Percentiles rank a stretch among this genome's conserved stretches.
phyloP scores from a whole-genome alignment of 2,113 vertebrate species.

The Marmota flaviventris region DNA sequence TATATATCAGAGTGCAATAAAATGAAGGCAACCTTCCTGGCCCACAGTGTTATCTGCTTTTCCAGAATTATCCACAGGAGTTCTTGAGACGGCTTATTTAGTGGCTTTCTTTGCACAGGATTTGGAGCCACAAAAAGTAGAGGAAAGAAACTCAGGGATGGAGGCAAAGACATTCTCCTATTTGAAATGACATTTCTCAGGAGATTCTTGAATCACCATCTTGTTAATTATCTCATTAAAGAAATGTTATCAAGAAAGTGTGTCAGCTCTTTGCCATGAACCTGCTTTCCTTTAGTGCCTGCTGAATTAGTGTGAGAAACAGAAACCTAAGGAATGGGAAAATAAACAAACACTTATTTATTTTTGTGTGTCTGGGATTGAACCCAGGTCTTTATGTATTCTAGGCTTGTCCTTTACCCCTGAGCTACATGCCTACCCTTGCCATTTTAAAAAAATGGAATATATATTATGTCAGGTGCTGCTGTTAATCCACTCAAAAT shows the following conservation, averaged over 20 bases:
- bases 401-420: not conserved
- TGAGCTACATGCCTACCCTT: not conserved
- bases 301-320: conserved; percentile 1
- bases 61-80: not conserved
- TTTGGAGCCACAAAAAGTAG: not conserved
- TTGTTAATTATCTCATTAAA: not conserved
- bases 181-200: conserved; percentile 32
- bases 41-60: not conserved
- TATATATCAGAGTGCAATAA: not conserved
- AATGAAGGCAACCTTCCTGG: not conserved
- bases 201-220: not conserved
- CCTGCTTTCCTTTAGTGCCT: conserved; percentile 4
- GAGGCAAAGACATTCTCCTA: not conserved
- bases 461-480: not conserved
- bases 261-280: conserved; percentile 10
- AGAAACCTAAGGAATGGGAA: not conserved
- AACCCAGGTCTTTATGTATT: not conserved
- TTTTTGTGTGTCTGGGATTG: not conserved
- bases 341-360: not conserved
- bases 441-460: not conserved
- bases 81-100: not conserved
- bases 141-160: not conserved
- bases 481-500: not conserved
- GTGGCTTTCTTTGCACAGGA: not conserved
- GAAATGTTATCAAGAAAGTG: not conserved